A percentile compares a stretch with the other conserved stretches of the same genome.
phyloP scores from a whole-genome alignment of 1,140 invertebrate genomes.

The Sipha flava region DNA sequence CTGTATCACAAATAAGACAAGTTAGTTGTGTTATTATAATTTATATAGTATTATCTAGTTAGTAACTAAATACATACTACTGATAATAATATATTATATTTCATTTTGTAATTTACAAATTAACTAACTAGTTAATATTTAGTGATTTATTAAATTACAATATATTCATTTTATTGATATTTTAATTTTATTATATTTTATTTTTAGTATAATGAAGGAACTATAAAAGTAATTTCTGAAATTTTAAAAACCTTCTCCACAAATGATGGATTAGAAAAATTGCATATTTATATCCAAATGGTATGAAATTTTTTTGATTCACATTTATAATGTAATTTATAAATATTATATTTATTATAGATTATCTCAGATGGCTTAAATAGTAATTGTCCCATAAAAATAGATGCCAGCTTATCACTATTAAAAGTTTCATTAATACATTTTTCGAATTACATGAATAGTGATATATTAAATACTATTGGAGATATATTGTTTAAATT shows the following conservation, averaged over 20 bases:
- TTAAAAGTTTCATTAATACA: neutral
- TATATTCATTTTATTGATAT: neutral
- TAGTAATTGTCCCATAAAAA: neutral
- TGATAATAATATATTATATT: too few relatives aligned
- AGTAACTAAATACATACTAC: too few relatives aligned
- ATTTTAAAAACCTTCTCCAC: neutral
- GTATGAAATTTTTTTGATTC: neutral
- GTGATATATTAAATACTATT: neutral
- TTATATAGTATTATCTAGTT: neutral
- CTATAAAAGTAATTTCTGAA: neutral
- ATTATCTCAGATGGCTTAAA: neutral
- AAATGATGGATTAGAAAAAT: constrained; percentile 14
- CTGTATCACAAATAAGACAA: neutral
- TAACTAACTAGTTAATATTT: too few relatives aligned
- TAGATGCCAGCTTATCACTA: neutral
- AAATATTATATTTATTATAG: neutral
- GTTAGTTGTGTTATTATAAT: neutral
- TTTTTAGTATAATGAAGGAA: constrained; percentile 12
- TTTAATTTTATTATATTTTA: neutral
- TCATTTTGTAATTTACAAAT: too few relatives aligned
- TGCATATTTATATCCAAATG: neutral
- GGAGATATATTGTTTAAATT: constrained; percentile 24
- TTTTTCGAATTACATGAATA: constrained; percentile 1
- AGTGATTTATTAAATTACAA: too few relatives aligned
- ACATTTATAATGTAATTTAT: neutral